phyloP scores from a whole-genome alignment of 2,113 vertebrate species.

The Phasianus colchicus region DNA sequence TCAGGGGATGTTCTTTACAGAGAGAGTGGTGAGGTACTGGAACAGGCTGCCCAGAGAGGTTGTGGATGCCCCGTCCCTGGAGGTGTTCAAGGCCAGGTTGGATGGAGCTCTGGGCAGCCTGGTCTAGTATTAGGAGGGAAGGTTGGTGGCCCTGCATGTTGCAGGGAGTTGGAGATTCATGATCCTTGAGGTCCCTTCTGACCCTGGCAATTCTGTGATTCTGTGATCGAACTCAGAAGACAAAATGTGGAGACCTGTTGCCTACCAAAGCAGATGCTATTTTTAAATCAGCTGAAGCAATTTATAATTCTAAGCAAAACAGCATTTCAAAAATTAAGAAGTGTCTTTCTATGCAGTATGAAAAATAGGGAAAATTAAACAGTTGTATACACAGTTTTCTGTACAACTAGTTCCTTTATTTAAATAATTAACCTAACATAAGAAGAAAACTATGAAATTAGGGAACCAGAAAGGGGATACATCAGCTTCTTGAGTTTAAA shows the following conservation, averaged over 20 bases:
- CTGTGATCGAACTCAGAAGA: neutral
- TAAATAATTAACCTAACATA: neutral
- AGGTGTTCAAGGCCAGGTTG: no score
- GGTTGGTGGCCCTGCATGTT: no score
- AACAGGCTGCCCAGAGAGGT: no score
- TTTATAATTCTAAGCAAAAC: neutral
- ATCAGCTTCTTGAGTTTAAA: neutral
- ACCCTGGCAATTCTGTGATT: no score
- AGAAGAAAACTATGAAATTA: neutral
- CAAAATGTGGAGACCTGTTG: neutral
- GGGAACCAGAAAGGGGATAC: neutral
- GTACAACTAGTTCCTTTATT: neutral
- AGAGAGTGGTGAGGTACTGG: no score
- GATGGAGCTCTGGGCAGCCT: no score
- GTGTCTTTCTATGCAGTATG: neutral
- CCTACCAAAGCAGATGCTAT: accelerated
- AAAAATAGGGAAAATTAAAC: accelerated
- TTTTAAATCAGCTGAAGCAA: neutral
- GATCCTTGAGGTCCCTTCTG: no score
- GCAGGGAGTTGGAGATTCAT: no score
- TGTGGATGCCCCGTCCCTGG: no score
- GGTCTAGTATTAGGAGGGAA: no score
- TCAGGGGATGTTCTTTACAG: no score
- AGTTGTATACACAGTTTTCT: neutral
- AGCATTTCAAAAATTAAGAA: neutral